These are phyloP conservation scores for Siphamia tubifer DNA, from an alignment of 2,113 vertebrate genomes.

Conservation along the genomic window DNA sequence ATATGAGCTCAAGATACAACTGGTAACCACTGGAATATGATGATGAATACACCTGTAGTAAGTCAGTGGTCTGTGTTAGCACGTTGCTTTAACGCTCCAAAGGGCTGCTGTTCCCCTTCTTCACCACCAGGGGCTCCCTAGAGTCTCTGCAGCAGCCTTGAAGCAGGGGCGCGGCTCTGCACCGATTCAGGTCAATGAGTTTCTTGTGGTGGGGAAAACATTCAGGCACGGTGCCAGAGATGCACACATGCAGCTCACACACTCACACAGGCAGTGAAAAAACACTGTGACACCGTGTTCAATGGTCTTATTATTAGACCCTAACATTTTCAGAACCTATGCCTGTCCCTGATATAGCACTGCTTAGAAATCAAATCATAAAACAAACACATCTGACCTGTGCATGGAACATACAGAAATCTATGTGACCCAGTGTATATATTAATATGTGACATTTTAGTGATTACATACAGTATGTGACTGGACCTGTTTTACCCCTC, in stretches of 20 bases:
- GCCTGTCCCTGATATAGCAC: constrained; percentile 9
- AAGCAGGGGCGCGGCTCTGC: constrained; percentile 81
- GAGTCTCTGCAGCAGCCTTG: constrained; percentile 66
- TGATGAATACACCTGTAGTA: not conserved
- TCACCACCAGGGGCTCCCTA: constrained; percentile 82
- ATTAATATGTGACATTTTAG: constrained; percentile 1
- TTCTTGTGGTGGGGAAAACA: constrained; percentile 83
- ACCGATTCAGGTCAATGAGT: constrained; percentile 86
- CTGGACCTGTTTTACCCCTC: constrained; percentile 19
- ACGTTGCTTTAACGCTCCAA: not conserved
- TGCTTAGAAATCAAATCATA: not conserved
- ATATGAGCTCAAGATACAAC: not conserved
- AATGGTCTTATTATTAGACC: constrained; percentile 50
- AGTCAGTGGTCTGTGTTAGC: not conserved
- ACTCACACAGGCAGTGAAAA: not conserved
- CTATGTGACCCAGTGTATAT: constrained; percentile 20
- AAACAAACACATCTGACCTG: not conserved
- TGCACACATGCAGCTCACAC: constrained; percentile 31
- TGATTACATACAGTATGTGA: constrained; percentile 31
- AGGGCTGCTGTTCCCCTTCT: constrained; percentile 22
- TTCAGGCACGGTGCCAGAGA: constrained; percentile 76
- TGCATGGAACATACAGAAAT: not conserved
- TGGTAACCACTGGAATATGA: not conserved
- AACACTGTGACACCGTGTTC: constrained; percentile 23
- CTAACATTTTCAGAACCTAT: constrained; percentile 29